Evolutionary conservation across 2,888 invertebrate genomes (phyloP), one percentile per base, ranked within the genome.

Genomic region (Tryphoninae sp.): DNA sequence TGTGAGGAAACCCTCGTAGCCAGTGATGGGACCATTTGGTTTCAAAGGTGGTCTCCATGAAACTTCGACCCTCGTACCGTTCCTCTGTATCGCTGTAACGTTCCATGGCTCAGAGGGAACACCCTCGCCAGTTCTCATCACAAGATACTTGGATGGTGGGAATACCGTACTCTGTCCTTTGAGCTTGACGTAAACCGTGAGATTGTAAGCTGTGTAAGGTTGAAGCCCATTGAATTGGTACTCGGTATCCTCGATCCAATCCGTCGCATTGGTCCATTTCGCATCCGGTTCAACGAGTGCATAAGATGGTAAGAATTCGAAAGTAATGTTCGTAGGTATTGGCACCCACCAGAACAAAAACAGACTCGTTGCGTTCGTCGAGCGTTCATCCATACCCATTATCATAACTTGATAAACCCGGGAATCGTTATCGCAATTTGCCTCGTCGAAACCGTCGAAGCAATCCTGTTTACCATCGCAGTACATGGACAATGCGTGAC

Each of bases 181-280:
- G 76, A 93, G 90, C 74, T 94, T 93, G 0, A 96, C 95, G 90
- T 95, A 96, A 69, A 97, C 95, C 0, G 96, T 97, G 80, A 97
- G 93, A 85, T 96, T 96, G 89, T 97, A 97, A n/a, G 93, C 92
- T 0, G 96, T 96, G 87, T 93, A 96, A 0, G 97, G 95, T 81
- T 94, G 93, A 64, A 97, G 92, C 72, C 94, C 91, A 0, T 92
- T 93, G 87, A 97, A 96, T 59, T 93, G 94, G 89, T 92, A 94
- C 76, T 92, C 93, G 33, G 93, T 94, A 3, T 94, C 93, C 33
- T 94, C 93, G 2, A 93, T 95, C 96, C 96, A 97, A 0, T 87
- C 84, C 0, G 92, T 92, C 42, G 93, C 92, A 88, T 94, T 95
- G 1, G 87, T 91, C 94, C 96, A 96, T 65, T 93, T 93, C 2